Conservation (phyloP, 2,797 vertebrate genomes). For the Hipposideros larvatus region DNA sequence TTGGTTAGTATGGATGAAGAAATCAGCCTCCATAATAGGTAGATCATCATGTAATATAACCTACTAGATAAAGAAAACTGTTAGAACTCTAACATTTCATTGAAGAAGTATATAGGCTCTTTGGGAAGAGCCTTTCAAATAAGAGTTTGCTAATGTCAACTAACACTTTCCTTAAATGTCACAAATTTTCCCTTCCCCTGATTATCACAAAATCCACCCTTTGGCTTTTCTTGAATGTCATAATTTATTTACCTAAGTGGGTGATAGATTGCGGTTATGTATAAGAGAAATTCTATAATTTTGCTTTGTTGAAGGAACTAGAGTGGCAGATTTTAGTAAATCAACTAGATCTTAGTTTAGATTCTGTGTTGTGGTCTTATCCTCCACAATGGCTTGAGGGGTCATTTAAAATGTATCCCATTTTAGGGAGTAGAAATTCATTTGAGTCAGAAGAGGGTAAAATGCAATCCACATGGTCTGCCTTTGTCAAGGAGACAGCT, state of each 20-base stretch:
- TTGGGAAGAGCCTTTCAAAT: neutral
- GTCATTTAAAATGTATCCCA: neutral
- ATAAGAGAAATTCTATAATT: neutral
- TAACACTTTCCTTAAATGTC: neutral
- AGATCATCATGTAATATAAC: neutral
- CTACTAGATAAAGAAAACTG: neutral
- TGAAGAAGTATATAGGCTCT: neutral
- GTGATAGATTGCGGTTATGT: neutral
- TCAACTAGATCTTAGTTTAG: neutral
- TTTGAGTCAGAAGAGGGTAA: slow-evolving; percentile 51
- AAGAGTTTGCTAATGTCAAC: neutral
- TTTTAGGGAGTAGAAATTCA: slow-evolving; percentile 46
- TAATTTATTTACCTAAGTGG: neutral
- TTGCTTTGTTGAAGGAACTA: slow-evolving; percentile 8
- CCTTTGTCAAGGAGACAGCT: slow-evolving; percentile 54
- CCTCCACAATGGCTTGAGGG: neutral
- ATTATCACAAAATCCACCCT: neutral
- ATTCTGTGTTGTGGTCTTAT: neutral
- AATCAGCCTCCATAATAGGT: neutral
- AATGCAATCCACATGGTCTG: neutral
- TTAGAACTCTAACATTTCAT: neutral
- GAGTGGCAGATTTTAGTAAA: neutral
- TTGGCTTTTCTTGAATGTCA: neutral
- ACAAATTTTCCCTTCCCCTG: neutral
- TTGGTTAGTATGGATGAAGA: neutral